A percentile compares a stretch with the other conserved stretches of the same genome.
These are phyloP conservation scores for Diabrotica virgifera DNA, from an alignment of 1,140 invertebrate genomes.

Conservation along the genomic window DNA sequence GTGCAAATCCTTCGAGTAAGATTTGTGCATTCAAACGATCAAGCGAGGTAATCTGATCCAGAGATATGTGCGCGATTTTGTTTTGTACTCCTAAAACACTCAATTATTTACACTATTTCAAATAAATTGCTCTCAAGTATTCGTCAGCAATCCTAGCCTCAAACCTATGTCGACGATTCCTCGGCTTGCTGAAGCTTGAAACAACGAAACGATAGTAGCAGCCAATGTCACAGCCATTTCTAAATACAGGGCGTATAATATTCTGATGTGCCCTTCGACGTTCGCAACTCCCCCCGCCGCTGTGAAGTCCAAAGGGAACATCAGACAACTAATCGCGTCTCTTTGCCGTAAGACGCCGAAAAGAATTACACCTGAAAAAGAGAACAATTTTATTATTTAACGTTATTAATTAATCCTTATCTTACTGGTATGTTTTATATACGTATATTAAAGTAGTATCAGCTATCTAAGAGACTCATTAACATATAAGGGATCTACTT, in stretches of 20 bases:
- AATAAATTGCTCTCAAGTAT: constrained; percentile 42
- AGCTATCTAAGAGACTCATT: too few species aligned
- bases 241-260: constrained; percentile 65
- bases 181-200: constrained; percentile 57
- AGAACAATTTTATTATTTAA: too few species aligned
- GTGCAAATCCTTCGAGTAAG: too few species aligned
- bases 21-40: background rate
- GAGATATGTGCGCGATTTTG: background rate
- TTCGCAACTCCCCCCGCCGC: constrained; percentile 63
- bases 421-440: too few species aligned
- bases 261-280: constrained; percentile 56
- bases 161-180: constrained; percentile 56
- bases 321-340: constrained; percentile 54
- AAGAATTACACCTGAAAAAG: constrained; percentile 51
- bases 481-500: too few species aligned
- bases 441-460: too few species aligned
- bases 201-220: constrained; percentile 56
- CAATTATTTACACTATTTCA: background rate
- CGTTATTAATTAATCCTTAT: too few species aligned
- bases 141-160: constrained; percentile 54
- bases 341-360: constrained; percentile 59
- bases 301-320: constrained; percentile 69
- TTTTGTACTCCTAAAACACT: background rate
- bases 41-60: background rate
- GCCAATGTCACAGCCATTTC: constrained; percentile 64